Conservation (phyloP, 2,888 invertebrate genomes). For the Cyrtodaria siliqua region DNA sequence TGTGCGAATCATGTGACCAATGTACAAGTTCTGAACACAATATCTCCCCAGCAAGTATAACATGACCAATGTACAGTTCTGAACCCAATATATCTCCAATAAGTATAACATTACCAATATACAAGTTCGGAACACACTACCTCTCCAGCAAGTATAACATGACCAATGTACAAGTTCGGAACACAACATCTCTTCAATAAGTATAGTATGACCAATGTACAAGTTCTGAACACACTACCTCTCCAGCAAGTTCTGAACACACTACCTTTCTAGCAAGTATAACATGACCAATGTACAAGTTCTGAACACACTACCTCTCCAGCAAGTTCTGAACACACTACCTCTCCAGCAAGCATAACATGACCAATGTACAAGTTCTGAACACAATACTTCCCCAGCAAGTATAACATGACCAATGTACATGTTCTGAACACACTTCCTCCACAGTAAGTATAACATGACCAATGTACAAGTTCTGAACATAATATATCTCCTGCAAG, state of each 20-base stretch:
- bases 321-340: conserved; percentile 79
- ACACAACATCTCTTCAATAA: too few species aligned
- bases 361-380: conserved; percentile 82
- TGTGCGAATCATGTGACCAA: too few species aligned
- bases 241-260: too few species aligned
- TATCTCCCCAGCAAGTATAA: too few species aligned
- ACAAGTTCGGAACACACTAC: too few species aligned
- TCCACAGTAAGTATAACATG: conserved; percentile 88
- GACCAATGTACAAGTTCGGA: too few species aligned
- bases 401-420: conserved; percentile 82
- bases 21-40: too few species aligned
- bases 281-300: conserved; percentile 82
- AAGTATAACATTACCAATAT: too few species aligned
- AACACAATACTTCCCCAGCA: conserved; percentile 79
- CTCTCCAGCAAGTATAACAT: too few species aligned
- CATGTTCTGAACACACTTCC: conserved; percentile 84
- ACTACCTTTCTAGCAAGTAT: conserved; percentile 89
- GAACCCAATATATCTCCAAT: too few species aligned
- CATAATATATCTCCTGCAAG: conserved; percentile 79
- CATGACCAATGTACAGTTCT: too few species aligned
- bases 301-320: conserved; percentile 79
- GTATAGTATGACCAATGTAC: conserved; percentile 82
- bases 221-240: conserved; percentile 80
- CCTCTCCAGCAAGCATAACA: conserved; percentile 78
- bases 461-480: conserved; percentile 81